Evolutionary conservation across 1,140 invertebrate genomes (phyloP), one percentile per base, ranked within the genome.

Genomic region (Penaeus vannamei): DNA sequence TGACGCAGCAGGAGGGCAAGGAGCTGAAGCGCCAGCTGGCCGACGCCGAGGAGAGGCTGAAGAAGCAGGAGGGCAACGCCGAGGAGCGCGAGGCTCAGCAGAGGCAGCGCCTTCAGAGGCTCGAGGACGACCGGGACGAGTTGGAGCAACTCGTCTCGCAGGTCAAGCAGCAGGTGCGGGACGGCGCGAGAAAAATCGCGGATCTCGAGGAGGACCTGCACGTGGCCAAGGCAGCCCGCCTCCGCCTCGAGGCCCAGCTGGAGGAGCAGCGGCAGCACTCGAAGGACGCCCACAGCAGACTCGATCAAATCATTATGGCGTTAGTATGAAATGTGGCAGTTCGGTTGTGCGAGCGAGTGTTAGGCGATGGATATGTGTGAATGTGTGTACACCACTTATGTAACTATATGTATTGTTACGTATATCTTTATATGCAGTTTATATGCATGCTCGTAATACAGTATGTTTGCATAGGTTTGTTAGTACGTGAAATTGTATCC

Each of bases 221-320:
- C n/a, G 76, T 72, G 12, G 87, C 87, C 2, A 77, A 84, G 72
- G 87, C 82, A 17, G 80, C 82, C 14, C 84, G 66, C 32, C 64
- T 36, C 17, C 64, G 87, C 20, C 60, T 89, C n/a, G 87, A 89
- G 87, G 76, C 53, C 60, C 87, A 89, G 60, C 83, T 89, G 66
- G 87, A 89, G 87, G 87, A 89, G 42, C 82, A 89, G 83, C 60
- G 87, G 22, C 82, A 80, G 26, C 87, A 89, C 60, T 61, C 87
- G 53, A 79, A 64, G 20, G 87, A 89, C 14, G 82, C 87, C n/a
- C 82, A 84, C 32, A 29, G 53, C 59, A 89, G 82, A 62, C 87
- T 89, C n/a, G 66, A 89, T 23, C 66, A 89, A 4, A 89, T 84
- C 23, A 59, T 89, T 36, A 17, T 84, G 53, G n/a, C 87, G 87